Percentiles rank a stretch among this genome's conserved stretches.
Conservation (phyloP, 2,888 invertebrate genomes). For the Nesidiocoris tenuis region DNA sequence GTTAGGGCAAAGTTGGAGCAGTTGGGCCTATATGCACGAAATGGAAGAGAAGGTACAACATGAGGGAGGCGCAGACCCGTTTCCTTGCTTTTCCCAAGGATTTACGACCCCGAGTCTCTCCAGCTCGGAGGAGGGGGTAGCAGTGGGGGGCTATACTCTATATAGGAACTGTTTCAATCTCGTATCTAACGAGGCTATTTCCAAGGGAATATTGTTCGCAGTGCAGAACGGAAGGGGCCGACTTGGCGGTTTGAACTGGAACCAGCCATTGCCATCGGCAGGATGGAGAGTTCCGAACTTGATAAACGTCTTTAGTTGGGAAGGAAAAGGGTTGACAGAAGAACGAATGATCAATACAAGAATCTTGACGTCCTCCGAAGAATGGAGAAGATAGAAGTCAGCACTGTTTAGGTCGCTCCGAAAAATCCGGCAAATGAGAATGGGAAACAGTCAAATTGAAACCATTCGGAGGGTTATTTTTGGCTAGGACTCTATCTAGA, state of each 20-base stretch:
- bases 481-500: too few species aligned
- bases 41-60: too few species aligned
- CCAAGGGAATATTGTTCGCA: conserved; percentile 9
- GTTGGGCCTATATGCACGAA: conserved; percentile 19
- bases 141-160: not conserved
- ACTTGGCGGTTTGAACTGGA: not conserved
- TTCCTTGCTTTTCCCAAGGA: conserved; percentile 13
- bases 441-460: too few species aligned
- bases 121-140: too few species aligned
- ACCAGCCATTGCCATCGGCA: not conserved
- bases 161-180: conserved; percentile 40
- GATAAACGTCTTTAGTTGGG: not conserved
- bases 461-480: too few species aligned
- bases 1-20: conserved; percentile 13
- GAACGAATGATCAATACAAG: conserved; percentile 6
- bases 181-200: conserved; percentile 41
- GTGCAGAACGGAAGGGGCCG: conserved; percentile 4
- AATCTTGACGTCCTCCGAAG: not conserved
- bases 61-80: not conserved
- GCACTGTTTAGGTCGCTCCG: too few species aligned
- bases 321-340: conserved; percentile 5
- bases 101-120: conserved; percentile 34
- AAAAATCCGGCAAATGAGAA: too few species aligned
- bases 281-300: conserved; percentile 15
- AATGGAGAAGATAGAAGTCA: too few species aligned